These are phyloP conservation scores for Nycticryphes semicollaris DNA, from an alignment of 2,113 vertebrate species.

Conservation along the genomic window DNA sequence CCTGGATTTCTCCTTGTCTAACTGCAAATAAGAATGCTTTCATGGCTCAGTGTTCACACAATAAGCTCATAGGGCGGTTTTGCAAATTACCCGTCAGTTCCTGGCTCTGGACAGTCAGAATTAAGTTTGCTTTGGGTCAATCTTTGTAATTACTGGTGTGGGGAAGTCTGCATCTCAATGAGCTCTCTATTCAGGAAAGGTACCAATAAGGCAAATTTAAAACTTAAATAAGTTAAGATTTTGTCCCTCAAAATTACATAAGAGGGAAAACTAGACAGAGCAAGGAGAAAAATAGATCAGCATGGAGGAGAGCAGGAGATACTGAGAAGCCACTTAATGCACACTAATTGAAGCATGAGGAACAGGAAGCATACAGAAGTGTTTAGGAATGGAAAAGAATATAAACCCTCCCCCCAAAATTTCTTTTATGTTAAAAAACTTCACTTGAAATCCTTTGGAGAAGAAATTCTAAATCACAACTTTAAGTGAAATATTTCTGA, in stretches of 20 bases:
- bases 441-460: neutral
- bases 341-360: accelerated
- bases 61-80: neutral
- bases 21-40: neutral
- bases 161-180: neutral
- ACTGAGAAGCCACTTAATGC: neutral
- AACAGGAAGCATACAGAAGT: neutral
- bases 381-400: neutral
- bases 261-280: neutral
- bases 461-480: neutral
- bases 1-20: neutral
- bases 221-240: neutral
- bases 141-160: neutral
- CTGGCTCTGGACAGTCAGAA: neutral
- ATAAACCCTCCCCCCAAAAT: neutral
- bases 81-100: neutral
- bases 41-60: neutral
- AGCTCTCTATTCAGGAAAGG: neutral
- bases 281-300: neutral
- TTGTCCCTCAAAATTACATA: neutral
- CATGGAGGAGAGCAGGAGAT: neutral
- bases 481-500: neutral
- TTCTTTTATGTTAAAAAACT: neutral
- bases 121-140: neutral
- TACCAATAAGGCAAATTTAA: neutral